Conservation (phyloP, 2,113 vertebrate genomes). For the Columba janthina region DNA sequence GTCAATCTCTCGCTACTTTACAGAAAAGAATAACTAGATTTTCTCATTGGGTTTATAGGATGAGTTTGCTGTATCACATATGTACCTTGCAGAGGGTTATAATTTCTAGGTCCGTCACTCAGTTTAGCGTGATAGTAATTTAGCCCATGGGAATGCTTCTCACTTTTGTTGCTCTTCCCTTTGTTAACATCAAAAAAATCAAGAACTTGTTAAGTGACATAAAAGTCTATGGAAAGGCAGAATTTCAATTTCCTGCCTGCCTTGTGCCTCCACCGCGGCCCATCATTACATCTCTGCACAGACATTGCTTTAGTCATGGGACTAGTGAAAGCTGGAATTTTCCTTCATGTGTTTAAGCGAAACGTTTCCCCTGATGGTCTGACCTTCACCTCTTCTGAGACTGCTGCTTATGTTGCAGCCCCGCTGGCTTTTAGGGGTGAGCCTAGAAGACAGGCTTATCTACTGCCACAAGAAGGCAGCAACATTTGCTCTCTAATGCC, state of each 20-base stretch:
- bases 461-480: not conserved
- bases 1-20: not conserved
- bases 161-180: not conserved
- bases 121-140: not conserved
- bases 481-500: not conserved
- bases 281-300: not conserved
- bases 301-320: not conserved
- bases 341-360: rapidly evolving
- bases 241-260: not conserved
- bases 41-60: not conserved
- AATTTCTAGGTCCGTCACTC: conserved; percentile 13
- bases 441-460: not conserved
- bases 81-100: not conserved
- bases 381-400: not conserved
- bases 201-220: not conserved
- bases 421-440: not conserved
- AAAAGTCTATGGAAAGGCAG: not conserved
- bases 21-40: not conserved
- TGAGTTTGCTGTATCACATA: not conserved
- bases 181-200: not conserved
- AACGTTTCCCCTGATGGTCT: rapidly evolving
- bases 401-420: not conserved
- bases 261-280: rapidly evolving
- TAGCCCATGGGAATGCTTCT: conserved; percentile 30
- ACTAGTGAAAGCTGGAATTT: not conserved